Base-by-base conservation (phyloP, 2,113 vertebrate species). In the Calyptommatus sinebrachiatus region DNA sequence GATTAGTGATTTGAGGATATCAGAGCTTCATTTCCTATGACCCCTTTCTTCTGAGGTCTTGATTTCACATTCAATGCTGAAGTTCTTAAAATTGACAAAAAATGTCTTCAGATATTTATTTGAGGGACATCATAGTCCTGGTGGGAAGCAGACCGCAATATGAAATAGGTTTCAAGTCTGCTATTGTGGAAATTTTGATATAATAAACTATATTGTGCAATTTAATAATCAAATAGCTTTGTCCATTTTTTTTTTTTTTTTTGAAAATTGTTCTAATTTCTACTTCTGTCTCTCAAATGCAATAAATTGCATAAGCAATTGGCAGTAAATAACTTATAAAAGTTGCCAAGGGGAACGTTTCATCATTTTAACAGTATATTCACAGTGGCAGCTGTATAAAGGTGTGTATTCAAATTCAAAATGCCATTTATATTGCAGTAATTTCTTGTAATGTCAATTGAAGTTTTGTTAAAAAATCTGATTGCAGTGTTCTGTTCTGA, bases 231-330 rank as follows among this genome's bases (percentile, higher is more conserved):
- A 62, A 71, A 71, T 18, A 28, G 53, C 45, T 70, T 76, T 62
- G 3, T 24, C 53, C 21, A 70, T 21, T 46, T 70, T n/a, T n/a
- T n/a, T n/a, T n/a, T n/a, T n/a, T n/a, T n/a, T n/a, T 31, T 81
- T 24, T 24, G 53, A 46, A 81, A 70, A 67, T 62, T 76, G 53
- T 46, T 81, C 66, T 62, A 45, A 62, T 76, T 81, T 76, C 76
- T 9, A 76, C 29, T 76, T 62, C 65, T 28, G 8, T 48, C 41
- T 46, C 57, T 28, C 67, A 71, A 26, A 26, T 16, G 18, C 31
- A 76, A 61, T 22, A 29, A 62, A 31, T 29, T 45, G 41, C 67
- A 45, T 60, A 78, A 70, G 50, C 24, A 45, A 50, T 45, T 4
- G 26, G 69, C 46, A 71, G 26, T 35, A 71, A 78, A 70, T 61